phyloP scores from a whole-genome alignment of 1,140 invertebrate species.

The Saxidomus purpurata region DNA sequence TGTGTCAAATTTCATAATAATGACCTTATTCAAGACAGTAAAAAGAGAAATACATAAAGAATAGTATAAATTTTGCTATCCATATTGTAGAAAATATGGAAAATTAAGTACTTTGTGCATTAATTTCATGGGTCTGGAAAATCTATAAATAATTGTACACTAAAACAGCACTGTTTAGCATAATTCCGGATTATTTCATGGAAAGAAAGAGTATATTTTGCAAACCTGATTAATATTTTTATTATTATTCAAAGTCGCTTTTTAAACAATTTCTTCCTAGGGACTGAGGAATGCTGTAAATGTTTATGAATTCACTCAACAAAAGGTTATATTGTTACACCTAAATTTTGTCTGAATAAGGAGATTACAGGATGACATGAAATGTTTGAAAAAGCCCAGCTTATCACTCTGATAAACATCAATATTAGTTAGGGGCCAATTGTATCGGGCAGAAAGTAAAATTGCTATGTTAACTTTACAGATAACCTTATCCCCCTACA shows the following conservation, averaged over 20 bases:
- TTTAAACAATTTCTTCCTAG: no score
- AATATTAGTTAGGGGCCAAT: neutral
- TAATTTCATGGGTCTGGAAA: no score
- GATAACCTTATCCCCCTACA: neutral
- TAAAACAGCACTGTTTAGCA: no score
- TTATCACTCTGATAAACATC: constrained; percentile 19
- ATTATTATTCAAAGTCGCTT: no score
- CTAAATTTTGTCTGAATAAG: neutral
- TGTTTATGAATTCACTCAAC: neutral
- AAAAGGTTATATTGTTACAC: neutral
- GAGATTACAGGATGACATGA: neutral
- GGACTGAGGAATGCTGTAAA: no score
- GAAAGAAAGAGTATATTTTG: no score
- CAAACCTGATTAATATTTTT: no score
- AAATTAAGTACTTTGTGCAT: no score
- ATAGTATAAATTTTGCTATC: no score
- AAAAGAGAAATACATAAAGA: neutral
- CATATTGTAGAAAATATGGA: no score
- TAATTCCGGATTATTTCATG: no score
- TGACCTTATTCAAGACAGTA: neutral
- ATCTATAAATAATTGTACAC: no score
- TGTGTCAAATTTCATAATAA: neutral
- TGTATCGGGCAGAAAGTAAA: neutral
- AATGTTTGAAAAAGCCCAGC: constrained; percentile 4
- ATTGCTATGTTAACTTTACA: neutral